Percentiles rank a stretch among this genome's conserved stretches.
Evolutionary conservation across 2,113 vertebrate genomes (phyloP).

Genomic region (Actenoides lindsayi): DNA sequence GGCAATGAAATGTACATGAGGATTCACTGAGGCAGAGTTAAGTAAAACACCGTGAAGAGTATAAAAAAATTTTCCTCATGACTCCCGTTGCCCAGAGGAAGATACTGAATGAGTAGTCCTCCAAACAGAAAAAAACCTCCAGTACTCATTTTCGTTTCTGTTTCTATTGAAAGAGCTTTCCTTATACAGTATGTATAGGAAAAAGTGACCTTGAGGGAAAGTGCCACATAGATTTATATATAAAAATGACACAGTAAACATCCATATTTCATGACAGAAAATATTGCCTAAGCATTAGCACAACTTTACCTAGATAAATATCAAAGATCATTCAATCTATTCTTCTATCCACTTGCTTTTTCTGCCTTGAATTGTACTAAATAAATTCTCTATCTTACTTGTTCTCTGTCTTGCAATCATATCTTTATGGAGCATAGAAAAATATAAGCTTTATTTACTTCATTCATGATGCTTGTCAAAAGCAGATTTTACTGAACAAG

Average conservation of each 20-base stretch:
- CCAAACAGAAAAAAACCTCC: neutral
- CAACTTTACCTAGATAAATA: neutral
- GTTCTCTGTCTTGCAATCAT: neutral
- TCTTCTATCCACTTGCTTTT: neutral
- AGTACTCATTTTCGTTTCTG: neutral
- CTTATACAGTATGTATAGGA: neutral
- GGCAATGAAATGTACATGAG: neutral
- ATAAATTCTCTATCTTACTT: neutral
- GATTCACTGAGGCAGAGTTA: neutral
- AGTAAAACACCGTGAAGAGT: neutral
- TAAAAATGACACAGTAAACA: neutral
- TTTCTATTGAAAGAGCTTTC: neutral
- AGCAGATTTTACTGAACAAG: neutral
- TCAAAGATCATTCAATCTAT: neutral
- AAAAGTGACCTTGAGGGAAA: neutral
- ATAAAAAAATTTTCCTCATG: neutral
- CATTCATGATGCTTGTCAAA: neutral
- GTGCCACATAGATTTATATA: neutral
- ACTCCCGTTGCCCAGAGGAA: neutral
- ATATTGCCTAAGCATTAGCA: neutral
- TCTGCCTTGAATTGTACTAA: neutral
- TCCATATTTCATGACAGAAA: neutral
- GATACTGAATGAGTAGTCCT: neutral
- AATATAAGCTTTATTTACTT: neutral
- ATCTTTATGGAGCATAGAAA: neutral